These are phyloP conservation scores for Masnerella sp. DNA, from an alignment of 2,888 invertebrate species.

Conservation along the genomic window DNA sequence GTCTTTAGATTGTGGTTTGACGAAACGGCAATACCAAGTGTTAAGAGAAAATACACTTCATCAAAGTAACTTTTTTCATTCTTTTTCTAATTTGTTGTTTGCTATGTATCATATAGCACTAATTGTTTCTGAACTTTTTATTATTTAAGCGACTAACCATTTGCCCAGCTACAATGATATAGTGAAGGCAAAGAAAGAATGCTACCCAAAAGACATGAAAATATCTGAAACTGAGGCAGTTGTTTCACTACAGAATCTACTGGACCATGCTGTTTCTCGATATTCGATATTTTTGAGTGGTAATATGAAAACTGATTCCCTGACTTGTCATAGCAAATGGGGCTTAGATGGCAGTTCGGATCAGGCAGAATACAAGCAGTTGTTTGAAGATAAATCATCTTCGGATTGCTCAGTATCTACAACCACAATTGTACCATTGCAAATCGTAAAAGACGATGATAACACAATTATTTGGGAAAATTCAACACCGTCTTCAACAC, in stretches of 20 bases:
- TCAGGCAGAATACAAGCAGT: slow-evolving; percentile 11
- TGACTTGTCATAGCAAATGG: slow-evolving; percentile 10
- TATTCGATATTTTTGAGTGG: neutral
- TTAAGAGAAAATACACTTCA: neutral
- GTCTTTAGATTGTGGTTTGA: neutral
- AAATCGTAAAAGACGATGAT: neutral
- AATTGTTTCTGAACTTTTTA: neutral
- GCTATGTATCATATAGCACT: neutral
- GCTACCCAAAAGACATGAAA: slow-evolving; percentile 4
- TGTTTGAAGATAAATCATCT: neutral
- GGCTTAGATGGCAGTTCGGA: slow-evolving; percentile 23
- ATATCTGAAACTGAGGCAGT: neutral
- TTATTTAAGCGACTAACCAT: neutral
- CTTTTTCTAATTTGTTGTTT: neutral
- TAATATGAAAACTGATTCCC: neutral
- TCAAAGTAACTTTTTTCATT: slow-evolving; percentile 1
- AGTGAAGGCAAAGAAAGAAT: slow-evolving; percentile 2
- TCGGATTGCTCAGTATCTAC: slow-evolving; percentile 1
- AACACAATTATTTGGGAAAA: slow-evolving; percentile 20
- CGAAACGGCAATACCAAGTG: neutral
- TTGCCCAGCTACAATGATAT: neutral
- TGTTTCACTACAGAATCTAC: neutral
- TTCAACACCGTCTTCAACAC: slow-evolving; percentile 27
- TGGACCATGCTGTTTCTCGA: slow-evolving; percentile 1
- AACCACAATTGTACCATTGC: slow-evolving; percentile 28